phyloP scores from a whole-genome alignment of 2,888 invertebrate genomes.

The Lasioglossum villosulum region DNA sequence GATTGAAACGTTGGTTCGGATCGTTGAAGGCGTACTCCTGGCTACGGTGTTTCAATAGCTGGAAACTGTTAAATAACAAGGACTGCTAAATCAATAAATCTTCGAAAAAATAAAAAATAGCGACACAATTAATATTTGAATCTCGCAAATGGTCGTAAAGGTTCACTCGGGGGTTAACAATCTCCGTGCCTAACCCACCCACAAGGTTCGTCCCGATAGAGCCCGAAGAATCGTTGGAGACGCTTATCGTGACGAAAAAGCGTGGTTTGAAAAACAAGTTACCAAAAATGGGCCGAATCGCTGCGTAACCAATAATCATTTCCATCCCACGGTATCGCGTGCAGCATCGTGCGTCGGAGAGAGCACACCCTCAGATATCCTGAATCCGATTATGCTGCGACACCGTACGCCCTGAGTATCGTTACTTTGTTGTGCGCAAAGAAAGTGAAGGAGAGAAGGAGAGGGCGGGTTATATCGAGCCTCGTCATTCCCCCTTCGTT shows the following conservation, averaged over 20 bases:
- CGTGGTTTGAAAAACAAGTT: background rate
- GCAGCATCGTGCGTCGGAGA: background rate
- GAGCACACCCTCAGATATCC: background rate
- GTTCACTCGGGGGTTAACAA: background rate
- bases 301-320: background rate
- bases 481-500: slow-evolving; percentile 10
- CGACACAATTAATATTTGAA: background rate
- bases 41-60: no score
- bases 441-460: background rate
- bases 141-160: background rate
- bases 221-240: background rate
- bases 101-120: background rate
- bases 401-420: background rate
- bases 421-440: background rate
- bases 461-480: background rate
- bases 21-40: background rate
- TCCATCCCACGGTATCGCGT: slow-evolving; percentile 1
- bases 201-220: background rate
- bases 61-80: no score
- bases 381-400: background rate
- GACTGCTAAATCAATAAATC: no score
- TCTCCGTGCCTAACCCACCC: background rate
- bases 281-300: slow-evolving; percentile 10
- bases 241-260: background rate
- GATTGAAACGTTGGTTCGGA: background rate